Evolutionary conservation across 1,140 invertebrate genomes (phyloP), one percentile per base, ranked within the genome.

Genomic region (Lordiphosa mommai): DNA sequence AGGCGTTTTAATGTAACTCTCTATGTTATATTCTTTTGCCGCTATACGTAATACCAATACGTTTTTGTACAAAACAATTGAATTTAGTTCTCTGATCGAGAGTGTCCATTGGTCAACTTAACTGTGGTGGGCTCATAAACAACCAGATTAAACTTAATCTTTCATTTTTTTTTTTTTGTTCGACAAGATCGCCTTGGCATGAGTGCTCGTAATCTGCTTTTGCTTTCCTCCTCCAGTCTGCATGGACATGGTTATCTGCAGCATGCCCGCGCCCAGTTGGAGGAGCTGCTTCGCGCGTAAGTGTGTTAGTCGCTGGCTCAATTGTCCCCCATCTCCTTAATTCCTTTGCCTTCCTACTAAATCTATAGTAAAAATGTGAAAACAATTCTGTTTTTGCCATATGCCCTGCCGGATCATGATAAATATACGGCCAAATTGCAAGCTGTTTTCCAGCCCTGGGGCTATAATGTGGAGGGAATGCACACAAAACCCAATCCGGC

Each of bases 301-400:
- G 88, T n/a, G n/a, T n/a, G n/a, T n/a, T n/a, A n/a, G n/a, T n/a
- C n/a, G n/a, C n/a, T n/a, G n/a, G n/a, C n/a, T n/a, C n/a, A n/a
- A n/a, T n/a, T n/a, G n/a, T n/a, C n/a, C n/a, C n/a, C n/a, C n/a
- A n/a, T 13, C 33, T 23, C 5, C 29, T 9, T 51, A 9, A n/a
- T 33, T 33, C 7, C 23, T 23, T n/a, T n/a, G n/a, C n/a, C n/a
- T n/a, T n/a, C n/a, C n/a, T n/a, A n/a, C n/a, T n/a, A n/a, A n/a
- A 36, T 13, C 9, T 61, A 23, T 34, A 95, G 94, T 51, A 92
- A 92, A 68, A 89, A 91, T 68, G 92, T 95, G 1, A 89, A 89
- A 36, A 91, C 92, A 30, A 88, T 96, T 46, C 84, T 96, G 8
- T 96, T 96, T 89, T 89, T 96, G 27, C 95, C 95, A 1, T 96